Evolutionary conservation across 1,140 invertebrate genomes (phyloP), one percentile per base, ranked within the genome.

Genomic region (Rhynchophorus ferrugineus): DNA sequence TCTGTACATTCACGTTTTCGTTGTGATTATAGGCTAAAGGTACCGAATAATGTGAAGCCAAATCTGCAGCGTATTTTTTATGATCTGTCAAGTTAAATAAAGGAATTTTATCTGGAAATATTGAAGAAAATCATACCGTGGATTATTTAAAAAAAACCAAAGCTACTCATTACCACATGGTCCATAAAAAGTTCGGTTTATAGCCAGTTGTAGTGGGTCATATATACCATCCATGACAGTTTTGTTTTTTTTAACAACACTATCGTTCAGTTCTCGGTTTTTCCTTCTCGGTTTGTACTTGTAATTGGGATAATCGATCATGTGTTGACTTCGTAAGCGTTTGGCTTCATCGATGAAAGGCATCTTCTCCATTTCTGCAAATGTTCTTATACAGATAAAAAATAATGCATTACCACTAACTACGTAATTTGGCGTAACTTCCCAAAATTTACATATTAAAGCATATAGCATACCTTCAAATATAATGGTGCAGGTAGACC

Each of bases 331-430:
- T 37, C 85, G 75, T 37, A 87, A 67, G 17, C 82, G 66, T 64
- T 86, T 86, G 0, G 84, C 84, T 71, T 90, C 87, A 65, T 91
- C 88, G 54, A 91, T 90, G 64, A 91, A 91, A 0, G 89, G 89
- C 48, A 78, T 71, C 57, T 85, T 80, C 51, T 87, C 81, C 1
- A 69, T 68, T 44, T 85, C 53, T 54, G 36, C 19, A 20, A 17
- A 41, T 47, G 29, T 13, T 24, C 1, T 18, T 17, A 19, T 41
- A 16, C 16, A 41, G 3, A 16, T 18, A 41, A 17, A 37, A 37
- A 13, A 5, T 8, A 5, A 7, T 8, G 16, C 13, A 8, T 37
- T 37, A 5, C 3, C 3, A 7, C 9, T 3, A 37, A 37, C 11
- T 36, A 36, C n/a, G n/a, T n/a, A n/a, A n/a, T 36, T 36, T 36